These are phyloP conservation scores for Pomacea canaliculata DNA, from an alignment of 2,888 invertebrate genomes.

Conservation along the genomic window DNA sequence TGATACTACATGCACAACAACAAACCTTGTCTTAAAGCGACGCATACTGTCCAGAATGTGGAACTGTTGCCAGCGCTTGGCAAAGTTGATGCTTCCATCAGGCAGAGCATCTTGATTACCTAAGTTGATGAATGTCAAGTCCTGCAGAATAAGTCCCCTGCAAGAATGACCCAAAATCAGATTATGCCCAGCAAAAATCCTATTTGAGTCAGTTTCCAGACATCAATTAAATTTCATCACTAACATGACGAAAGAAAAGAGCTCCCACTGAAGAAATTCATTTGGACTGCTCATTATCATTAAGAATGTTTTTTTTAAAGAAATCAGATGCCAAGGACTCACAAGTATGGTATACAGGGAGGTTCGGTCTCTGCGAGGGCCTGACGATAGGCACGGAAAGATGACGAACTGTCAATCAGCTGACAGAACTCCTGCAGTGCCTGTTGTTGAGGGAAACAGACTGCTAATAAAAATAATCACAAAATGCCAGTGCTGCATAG, in stretches of 20 bases:
- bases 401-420: conserved; percentile 97
- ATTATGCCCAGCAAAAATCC: background rate
- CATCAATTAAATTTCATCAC: too few relatives aligned
- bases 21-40: conserved; percentile 93
- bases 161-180: conserved; percentile 47
- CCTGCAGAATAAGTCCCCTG: conserved; percentile 97
- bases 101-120: conserved; percentile 92
- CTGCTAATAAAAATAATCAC: too few relatives aligned
- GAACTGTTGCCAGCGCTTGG: conserved; percentile 98
- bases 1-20: too few relatives aligned
- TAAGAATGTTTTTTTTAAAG: too few relatives aligned
- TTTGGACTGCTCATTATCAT: too few relatives aligned
- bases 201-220: background rate
- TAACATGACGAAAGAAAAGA: background rate
- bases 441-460: conserved; percentile 53
- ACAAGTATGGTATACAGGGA: conserved; percentile 99
- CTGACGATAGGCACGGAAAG: conserved; percentile 95
- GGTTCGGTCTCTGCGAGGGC: conserved; percentile 94
- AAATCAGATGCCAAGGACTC: conserved; percentile 67
- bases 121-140: conserved; percentile 98
- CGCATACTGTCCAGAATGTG: conserved; percentile 98
- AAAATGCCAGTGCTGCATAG: too few relatives aligned
- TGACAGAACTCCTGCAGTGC: conserved; percentile 94
- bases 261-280: too few relatives aligned
- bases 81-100: conserved; percentile 83